A percentile compares a stretch with the other conserved stretches of the same genome.
Evolutionary conservation across 2,888 invertebrate genomes (phyloP).

Genomic region (Agonopterix heracliana): DNA sequence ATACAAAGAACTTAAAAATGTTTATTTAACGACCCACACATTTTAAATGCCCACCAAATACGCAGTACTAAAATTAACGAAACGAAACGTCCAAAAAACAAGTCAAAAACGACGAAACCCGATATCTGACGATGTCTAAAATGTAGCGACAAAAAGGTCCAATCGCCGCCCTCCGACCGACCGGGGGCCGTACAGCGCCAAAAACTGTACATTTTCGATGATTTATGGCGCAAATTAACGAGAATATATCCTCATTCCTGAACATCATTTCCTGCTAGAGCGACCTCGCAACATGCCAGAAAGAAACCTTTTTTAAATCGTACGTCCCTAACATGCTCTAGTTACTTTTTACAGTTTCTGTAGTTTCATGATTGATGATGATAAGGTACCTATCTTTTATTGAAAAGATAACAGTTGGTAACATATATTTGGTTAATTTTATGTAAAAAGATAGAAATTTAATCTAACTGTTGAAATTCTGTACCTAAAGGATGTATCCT

Average conservation of each 20-base stretch:
- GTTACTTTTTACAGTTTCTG: too few species aligned
- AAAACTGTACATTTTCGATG: constrained; percentile 67
- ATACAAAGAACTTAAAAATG: too few species aligned
- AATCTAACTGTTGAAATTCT: too few species aligned
- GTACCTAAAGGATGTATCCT: too few species aligned
- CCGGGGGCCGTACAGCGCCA: constrained; percentile 26
- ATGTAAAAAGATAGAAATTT: too few species aligned
- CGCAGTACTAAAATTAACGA: not conserved
- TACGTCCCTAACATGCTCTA: too few species aligned
- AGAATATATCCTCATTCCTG: constrained; percentile 74
- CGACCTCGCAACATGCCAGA: constrained; percentile 54
- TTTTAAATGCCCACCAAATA: too few species aligned
- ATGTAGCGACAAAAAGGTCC: constrained; percentile 54
- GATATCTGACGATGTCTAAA: constrained; percentile 40
- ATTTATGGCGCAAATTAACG: constrained; percentile 76
- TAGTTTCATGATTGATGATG: too few species aligned
- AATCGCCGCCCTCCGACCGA: constrained; percentile 31
- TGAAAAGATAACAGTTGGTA: too few species aligned
- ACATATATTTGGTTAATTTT: too few species aligned
- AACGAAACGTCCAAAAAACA: constrained; percentile 25
- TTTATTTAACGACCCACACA: too few species aligned
- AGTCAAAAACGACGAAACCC: constrained; percentile 45
- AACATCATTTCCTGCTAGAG: constrained; percentile 73
- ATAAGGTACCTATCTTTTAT: too few species aligned
- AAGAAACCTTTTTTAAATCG: constrained; percentile 27